These are phyloP conservation scores for Arrhopalites spinosus DNA, from an alignment of 2,888 invertebrate species.

Conservation along the genomic window DNA sequence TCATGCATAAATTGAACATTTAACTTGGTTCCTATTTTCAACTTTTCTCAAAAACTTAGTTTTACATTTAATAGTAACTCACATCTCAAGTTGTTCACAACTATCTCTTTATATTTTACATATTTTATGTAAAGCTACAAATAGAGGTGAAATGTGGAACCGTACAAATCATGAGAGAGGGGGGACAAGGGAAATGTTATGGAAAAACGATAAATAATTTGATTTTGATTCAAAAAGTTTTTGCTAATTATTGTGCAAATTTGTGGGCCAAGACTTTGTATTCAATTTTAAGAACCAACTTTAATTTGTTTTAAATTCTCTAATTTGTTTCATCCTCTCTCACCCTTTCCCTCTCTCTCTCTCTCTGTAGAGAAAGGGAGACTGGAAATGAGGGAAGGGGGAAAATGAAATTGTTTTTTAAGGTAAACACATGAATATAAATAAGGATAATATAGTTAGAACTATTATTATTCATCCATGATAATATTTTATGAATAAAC, in stretches of 20 bases:
- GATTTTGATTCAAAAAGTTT: no score
- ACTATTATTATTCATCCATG: no score
- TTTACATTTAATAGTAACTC: not conserved
- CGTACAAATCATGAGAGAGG: no score
- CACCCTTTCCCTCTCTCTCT: not conserved
- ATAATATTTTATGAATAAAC: no score
- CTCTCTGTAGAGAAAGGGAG: no score
- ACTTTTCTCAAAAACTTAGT: not conserved
- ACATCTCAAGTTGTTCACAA: not conserved
- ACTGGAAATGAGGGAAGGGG: not conserved
- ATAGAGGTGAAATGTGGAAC: not conserved
- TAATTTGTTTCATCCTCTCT: not conserved
- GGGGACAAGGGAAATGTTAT: not conserved
- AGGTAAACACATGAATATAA: not conserved
- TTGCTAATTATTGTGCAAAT: no score
- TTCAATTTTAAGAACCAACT: no score
- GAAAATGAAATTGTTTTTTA: not conserved
- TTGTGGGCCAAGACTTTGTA: no score
- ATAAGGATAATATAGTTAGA: not conserved
- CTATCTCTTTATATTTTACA: not conserved
- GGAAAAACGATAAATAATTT: not conserved
- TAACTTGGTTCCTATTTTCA: not conserved
- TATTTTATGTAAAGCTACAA: not conserved
- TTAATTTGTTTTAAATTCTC: no score
- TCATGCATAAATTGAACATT: conserved; percentile 10